Percentiles rank a stretch among this genome's conserved stretches.
Conservation (phyloP, 2,113 vertebrate species). For the Pelecanus crispus region DNA sequence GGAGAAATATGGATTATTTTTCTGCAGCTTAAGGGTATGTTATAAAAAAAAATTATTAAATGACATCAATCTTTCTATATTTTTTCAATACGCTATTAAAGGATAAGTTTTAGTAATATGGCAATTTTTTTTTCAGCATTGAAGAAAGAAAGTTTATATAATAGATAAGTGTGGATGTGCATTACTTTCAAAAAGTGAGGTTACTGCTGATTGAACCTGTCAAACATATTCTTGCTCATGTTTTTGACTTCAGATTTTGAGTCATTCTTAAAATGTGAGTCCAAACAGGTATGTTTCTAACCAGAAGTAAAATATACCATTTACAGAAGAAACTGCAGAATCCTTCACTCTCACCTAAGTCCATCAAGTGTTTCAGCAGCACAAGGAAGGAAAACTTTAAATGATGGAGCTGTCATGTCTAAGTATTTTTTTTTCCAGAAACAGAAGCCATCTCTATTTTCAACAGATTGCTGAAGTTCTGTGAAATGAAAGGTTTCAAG, state of each 20-base stretch:
- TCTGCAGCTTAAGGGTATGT: background rate
- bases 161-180: too few relatives aligned
- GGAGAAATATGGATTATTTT: background rate
- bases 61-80: background rate
- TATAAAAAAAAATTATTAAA: background rate
- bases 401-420: background rate
- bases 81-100: background rate
- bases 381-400: background rate
- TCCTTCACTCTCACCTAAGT: background rate
- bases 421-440: background rate
- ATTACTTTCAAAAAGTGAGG: background rate
- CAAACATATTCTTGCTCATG: background rate
- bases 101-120: background rate
- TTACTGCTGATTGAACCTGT: background rate
- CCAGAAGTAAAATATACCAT: background rate
- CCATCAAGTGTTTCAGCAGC: background rate
- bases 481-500: background rate
- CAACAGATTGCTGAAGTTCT: background rate
- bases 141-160: background rate
- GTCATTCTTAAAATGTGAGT: background rate
- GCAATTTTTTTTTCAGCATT: background rate
- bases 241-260: background rate
- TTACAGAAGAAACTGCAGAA: background rate
- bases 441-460: background rate
- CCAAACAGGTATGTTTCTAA: background rate